These are phyloP conservation scores for Patella pellucida DNA, from an alignment of 2,888 invertebrate species.

Conservation along the genomic window DNA sequence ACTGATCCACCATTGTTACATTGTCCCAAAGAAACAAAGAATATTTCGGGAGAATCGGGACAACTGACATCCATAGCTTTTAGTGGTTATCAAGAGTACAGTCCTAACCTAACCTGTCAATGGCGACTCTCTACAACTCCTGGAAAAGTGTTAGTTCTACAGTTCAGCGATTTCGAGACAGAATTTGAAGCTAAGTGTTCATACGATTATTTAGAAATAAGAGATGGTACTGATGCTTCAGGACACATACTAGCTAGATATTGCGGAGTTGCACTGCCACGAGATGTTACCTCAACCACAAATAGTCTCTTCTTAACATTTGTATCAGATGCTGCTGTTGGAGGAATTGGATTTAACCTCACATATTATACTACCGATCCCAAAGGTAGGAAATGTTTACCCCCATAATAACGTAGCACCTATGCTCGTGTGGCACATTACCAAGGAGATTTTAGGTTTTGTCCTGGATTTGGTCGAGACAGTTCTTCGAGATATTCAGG, in stretches of 20 bases:
- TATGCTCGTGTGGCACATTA: too few species aligned
- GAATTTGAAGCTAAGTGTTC: constrained; percentile 46
- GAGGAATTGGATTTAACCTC: constrained; percentile 52
- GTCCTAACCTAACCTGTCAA: constrained; percentile 45
- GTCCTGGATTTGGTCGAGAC: too few species aligned
- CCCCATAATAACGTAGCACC: too few species aligned
- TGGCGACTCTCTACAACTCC: constrained; percentile 52
- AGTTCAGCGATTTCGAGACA: constrained; percentile 48
- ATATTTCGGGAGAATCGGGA: constrained; percentile 30
- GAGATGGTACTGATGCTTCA: constrained; percentile 39
- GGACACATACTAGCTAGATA: constrained; percentile 35
- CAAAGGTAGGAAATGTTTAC: constrained; percentile 24
- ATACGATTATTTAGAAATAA: constrained; percentile 50
- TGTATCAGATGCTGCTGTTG: constrained; percentile 47
- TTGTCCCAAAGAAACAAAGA: neutral
- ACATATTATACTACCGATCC: constrained; percentile 43
- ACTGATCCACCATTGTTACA: neutral
- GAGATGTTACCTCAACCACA: constrained; percentile 44
- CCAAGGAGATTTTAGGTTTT: too few species aligned
- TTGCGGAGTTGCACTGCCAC: constrained; percentile 50
- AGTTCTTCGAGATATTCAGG: too few species aligned
- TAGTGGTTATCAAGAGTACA: constrained; percentile 43
- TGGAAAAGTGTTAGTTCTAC: constrained; percentile 49
- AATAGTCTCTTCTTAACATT: constrained; percentile 45
- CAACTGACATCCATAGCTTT: constrained; percentile 49